Evolutionary conservation across 2,113 vertebrate species (phyloP).

Genomic region (Gnathonemus echidnorhynchus): DNA sequence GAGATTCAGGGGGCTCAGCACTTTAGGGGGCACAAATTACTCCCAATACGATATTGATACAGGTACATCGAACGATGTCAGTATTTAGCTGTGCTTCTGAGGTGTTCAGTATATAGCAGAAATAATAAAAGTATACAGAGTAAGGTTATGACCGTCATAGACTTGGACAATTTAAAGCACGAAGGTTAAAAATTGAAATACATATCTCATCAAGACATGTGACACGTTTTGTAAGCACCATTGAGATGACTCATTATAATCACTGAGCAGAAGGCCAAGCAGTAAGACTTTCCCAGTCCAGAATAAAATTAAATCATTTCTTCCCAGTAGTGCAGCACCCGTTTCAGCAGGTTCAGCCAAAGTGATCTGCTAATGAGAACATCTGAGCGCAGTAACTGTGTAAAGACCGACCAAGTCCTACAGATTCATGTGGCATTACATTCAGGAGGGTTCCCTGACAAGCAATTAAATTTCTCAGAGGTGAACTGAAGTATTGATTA

Average conservation of each 20-base stretch:
- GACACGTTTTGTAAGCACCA: background rate
- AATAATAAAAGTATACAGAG: background rate
- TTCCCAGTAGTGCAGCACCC: background rate
- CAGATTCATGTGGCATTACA: background rate
- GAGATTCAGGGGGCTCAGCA: background rate
- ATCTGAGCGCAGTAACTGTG: background rate
- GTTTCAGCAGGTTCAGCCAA: background rate
- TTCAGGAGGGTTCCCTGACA: background rate
- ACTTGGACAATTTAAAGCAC: background rate
- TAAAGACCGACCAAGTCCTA: background rate
- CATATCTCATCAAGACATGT: background rate
- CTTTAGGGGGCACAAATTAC: background rate
- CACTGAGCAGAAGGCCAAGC: background rate
- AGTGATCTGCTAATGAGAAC: background rate
- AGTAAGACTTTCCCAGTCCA: background rate
- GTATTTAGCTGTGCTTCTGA: background rate
- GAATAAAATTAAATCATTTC: background rate
- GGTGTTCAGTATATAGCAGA: background rate
- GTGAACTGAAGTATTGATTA: background rate
- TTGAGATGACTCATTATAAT: background rate
- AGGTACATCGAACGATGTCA: background rate
- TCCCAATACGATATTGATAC: background rate
- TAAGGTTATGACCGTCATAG: background rate
- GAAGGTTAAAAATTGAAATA: background rate
- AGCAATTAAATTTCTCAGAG: background rate